Base-by-base conservation (phyloP, 2,113 vertebrate genomes). In the Ochotona curzoniae region DNA sequence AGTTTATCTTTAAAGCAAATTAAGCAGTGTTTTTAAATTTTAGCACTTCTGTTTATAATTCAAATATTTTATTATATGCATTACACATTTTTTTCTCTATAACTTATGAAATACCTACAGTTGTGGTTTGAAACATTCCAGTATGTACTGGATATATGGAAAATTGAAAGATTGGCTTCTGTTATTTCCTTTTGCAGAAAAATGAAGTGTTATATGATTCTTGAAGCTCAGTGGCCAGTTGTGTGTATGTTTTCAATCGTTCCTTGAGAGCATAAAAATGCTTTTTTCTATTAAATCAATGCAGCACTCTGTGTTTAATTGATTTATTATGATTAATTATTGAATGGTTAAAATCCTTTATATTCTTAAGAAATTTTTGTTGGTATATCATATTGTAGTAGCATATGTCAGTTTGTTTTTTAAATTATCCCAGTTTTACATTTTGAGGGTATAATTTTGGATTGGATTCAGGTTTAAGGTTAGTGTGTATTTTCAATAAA, bases 41-140 rank as follows among this genome's bases (percentile, higher is more conserved):
- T 74, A 51, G 4, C 47, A 44, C 67, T 89, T 8, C 70, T 15
- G 9, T 10, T 93, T 87, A 80, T 35, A 88, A 79, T 93, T 47
- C 25, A 47, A 63, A 35, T 80, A 23, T 83, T 95, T 93, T 80
- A 18, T 84, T 18, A 93, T 82, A 94, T 80, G 60, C 21, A 1
- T 71, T 81, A 38, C 26, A 76, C 7, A 5, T 1, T 66, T 60
- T 47, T n/a, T 79, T 83, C 47, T 35, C 30, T 80, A 26, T 87
- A n/a, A 67, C 3, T 69, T 64, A 6, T 67, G 15, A 89, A 54
- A 13, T 32, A 91, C 35, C 76, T 35, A 61, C 1, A 83, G 84
- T 17, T 67, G 9, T 76, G 10, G 10, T 87, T 64, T 67, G 54
- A 20, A 88, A 63, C 75, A 20, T 61, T 17, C 20, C 82, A 81